phyloP scores from a whole-genome alignment of 2,888 invertebrate species.

The Microchrysa polita region DNA sequence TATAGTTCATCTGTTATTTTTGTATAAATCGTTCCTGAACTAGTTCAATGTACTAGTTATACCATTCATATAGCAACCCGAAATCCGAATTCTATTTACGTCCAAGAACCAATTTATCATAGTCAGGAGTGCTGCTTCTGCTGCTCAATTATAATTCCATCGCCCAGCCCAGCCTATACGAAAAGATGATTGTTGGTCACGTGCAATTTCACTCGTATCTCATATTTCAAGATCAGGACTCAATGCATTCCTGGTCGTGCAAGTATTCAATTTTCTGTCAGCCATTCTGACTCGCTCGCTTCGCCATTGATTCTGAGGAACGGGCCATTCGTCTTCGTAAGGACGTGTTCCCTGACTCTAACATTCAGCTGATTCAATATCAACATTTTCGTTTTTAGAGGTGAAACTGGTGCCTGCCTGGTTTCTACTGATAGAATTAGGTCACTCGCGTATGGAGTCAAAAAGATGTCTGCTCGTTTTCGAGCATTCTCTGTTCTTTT shows the following conservation, averaged over 20 bases:
- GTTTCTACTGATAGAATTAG: background rate
- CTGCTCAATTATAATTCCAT: too few species aligned
- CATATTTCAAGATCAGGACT: conserved; percentile 34
- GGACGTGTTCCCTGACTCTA: background rate
- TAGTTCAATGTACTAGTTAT: too few species aligned
- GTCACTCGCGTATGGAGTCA: background rate
- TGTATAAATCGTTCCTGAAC: too few species aligned
- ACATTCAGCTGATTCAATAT: background rate
- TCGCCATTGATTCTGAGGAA: conserved; percentile 13
- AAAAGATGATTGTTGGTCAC: conserved; percentile 16
- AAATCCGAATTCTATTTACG: too few species aligned
- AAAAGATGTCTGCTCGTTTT: background rate
- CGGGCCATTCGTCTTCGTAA: too few species aligned
- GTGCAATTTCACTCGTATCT: conserved; percentile 26
- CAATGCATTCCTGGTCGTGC: conserved; percentile 26
- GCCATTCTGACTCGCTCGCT: conserved; percentile 6
- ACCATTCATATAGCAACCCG: too few species aligned
- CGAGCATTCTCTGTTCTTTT: too few species aligned
- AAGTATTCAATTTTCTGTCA: conserved; percentile 21
- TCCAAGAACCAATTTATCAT: too few species aligned
- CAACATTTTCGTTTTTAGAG: background rate
- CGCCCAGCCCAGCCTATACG: background rate
- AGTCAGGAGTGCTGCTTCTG: too few species aligned
- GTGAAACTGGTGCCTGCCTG: background rate
- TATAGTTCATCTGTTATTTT: too few species aligned